Evolutionary conservation across 1,140 invertebrate genomes (phyloP), one percentile per base, ranked within the genome.

Genomic region (Glossosoma conforme): DNA sequence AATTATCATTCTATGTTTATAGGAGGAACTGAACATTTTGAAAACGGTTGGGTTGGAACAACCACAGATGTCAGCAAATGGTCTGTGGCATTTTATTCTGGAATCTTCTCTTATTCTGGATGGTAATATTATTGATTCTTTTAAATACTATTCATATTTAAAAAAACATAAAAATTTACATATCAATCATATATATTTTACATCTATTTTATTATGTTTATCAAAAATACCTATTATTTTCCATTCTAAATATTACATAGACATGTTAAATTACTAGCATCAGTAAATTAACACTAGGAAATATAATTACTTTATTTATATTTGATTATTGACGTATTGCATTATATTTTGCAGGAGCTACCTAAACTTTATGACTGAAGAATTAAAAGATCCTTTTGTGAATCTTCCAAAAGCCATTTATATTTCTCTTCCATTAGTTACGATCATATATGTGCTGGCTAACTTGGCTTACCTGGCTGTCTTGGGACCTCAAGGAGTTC

Each of bases 311-410:
- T n/a, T n/a, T n/a, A n/a, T n/a, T 33, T 55, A 22, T 24, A 1
- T n/a, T n/a, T 41, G 9, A 20, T 8, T 4, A n/a, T n/a, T n/a
- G n/a, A n/a, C n/a, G n/a, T n/a, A n/a, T n/a, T n/a, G n/a, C n/a
- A 20, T 20, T 37, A 58, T 62, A 52, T 61, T 61, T 72, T 76
- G 40, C 63, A 85, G 84, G 85, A 95, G 90, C 72, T 97, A 95
- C 65, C 73, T 97, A 33, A 97, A 97, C 74, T 98, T 96, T 66
- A 95, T 98, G 70, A 96, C 94, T 9, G 96, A 98, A 74, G 96
- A 98, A 68, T 66, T 98, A 0, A 82, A 88, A 65, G 85, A 97
- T 70, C 96, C 96, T 2, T 93, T 90, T 68, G 87, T 84, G 79
- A 98, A 98, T 77, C 75, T 98, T 24, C 95, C 96, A 2, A 79